Conservation (phyloP, 1,140 invertebrate genomes). For the Heliothis subflexa region DNA sequence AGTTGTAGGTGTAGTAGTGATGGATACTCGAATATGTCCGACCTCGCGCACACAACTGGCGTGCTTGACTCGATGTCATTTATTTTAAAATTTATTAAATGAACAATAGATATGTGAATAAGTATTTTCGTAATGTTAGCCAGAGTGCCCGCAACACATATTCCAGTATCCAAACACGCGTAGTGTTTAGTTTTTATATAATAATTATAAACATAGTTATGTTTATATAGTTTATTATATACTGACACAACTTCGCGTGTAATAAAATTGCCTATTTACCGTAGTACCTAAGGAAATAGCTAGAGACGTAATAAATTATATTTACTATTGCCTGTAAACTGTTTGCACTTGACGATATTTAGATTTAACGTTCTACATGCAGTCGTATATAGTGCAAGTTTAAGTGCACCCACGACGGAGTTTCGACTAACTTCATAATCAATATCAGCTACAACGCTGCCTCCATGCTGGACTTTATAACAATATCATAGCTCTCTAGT, state of each 20-base stretch:
- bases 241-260: conserved; percentile 40
- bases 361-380: background rate
- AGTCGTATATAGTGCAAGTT: background rate
- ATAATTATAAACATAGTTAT: conserved; percentile 57
- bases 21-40: conserved; percentile 33
- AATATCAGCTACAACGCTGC: background rate
- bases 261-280: conserved; percentile 41
- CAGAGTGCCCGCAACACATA: background rate
- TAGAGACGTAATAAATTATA: conserved; percentile 36
- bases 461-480: background rate
- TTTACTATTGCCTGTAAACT: conserved; percentile 35
- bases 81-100: background rate
- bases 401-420: background rate
- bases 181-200: conserved; percentile 55
- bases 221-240: conserved; percentile 59
- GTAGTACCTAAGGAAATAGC: conserved; percentile 36
- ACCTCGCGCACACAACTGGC: background rate
- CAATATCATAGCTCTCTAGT: conserved; percentile 16
- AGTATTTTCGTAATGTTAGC: background rate
- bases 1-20: conserved; percentile 43
- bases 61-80: background rate
- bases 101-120: background rate
- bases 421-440: background rate
- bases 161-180: conserved; percentile 29
- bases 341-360: conserved; percentile 24